Conservation (phyloP, 2,797 vertebrate genomes). For the Sciurus vulgaris region DNA sequence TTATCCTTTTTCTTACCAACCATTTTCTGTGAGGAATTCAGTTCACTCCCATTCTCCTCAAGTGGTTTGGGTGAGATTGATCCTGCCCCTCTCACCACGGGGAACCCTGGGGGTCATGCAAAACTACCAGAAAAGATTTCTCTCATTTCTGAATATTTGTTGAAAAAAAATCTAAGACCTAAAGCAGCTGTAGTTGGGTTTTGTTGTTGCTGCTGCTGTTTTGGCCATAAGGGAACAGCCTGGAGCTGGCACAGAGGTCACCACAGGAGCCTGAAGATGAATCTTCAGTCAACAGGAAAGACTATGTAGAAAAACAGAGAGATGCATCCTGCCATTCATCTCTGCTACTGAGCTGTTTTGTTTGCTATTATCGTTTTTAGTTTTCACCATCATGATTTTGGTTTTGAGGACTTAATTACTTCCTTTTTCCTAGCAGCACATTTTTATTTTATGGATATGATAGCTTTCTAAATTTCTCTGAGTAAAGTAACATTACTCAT, state of each 20-base stretch:
- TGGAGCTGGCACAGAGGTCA: not conserved
- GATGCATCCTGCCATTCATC: not conserved
- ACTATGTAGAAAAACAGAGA: not conserved
- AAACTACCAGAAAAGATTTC: not conserved
- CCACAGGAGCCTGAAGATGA: not conserved
- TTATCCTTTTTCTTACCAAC: not conserved
- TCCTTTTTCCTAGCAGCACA: not conserved
- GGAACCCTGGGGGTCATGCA: not conserved
- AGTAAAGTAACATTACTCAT: not conserved
- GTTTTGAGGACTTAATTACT: slow-evolving; percentile 4
- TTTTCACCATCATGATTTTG: not conserved
- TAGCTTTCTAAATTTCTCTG: not conserved
- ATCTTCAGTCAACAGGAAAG: not conserved
- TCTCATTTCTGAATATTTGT: not conserved
- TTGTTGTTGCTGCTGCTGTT: not conserved
- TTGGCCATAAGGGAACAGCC: not conserved
- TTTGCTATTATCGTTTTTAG: not conserved
- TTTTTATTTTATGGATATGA: not conserved
- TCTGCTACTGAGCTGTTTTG: not conserved
- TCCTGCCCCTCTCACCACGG: rapidly evolving
- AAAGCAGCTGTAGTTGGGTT: not conserved
- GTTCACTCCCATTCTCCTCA: not conserved
- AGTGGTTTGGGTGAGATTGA: not conserved
- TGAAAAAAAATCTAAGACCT: slow-evolving; percentile 6
- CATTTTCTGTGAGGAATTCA: not conserved